Evolutionary conservation across 2,888 invertebrate species (phyloP), one percentile per base, ranked within the genome.

Genomic region (Agonopterix arenella): DNA sequence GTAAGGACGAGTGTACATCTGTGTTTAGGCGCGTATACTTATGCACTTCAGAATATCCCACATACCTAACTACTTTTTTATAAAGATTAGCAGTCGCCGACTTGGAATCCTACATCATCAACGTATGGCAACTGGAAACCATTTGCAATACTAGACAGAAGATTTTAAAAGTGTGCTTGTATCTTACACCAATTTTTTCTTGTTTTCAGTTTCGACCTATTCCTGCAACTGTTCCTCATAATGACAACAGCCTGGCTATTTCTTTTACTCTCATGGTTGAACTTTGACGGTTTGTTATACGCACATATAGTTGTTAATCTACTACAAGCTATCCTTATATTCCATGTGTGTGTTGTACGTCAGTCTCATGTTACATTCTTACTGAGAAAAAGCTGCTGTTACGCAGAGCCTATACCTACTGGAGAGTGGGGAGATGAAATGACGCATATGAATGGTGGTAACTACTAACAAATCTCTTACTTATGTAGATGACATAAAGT

Each of bases 361-460:
- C 96, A 96, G 68, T 92, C 93, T 53, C 94, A 96, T 66, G 96
- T 96, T 1, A 93, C 92, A 8, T 95, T 93, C 78, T 82, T 96
- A 50, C 78, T 96, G 45, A 91, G 93, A 54, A 96, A 96, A 78
- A 93, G 94, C 48, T 96, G 95, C 78, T 95, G 94, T 65, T 94
- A 94, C 69, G 92, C 92, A 37, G 93, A 95, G 57, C 93, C 93
- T 0, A 91, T 93, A 36, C 93, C 93, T 2, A 90, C 92, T 0
- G 91, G 92, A n/a, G 96, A 96, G 67, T 96, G 96, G 96, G 96
- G 96, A 0, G 96, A 96, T 67, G 96, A 96, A 83, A 93, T 96
- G 94, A 93, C 95, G 48, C 95, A 96, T 55, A 96, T 96, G 92
- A 95, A 95, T 68, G 93, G 94, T 11, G 91, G 91, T 1, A 82